Evolutionary conservation across 2,888 invertebrate species (phyloP), one percentile per base, ranked within the genome.

Genomic region (Eristalinus sepulchralis): DNA sequence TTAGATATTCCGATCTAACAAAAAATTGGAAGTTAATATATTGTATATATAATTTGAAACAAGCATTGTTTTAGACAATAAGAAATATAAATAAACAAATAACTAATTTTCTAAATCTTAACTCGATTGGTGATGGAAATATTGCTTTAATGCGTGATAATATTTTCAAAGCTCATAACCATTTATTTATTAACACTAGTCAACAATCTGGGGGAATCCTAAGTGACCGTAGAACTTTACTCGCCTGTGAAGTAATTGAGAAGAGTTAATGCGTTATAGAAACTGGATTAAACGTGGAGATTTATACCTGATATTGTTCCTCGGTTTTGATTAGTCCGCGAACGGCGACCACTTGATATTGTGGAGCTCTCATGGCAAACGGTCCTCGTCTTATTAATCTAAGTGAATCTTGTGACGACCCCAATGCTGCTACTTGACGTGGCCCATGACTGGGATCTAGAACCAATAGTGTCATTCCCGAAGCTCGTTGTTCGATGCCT

Each of bases 281-380:
- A n/a, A 34, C 2, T 11, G 3, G 13, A 13, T 8, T 22, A 27
- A 10, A 33, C 17, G 4, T 20, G 13, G 13, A 22, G n/a, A 27
- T 3, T 22, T 10, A 0, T 91, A 96, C 96, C 94, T 96, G 95
- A 91, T 96, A 96, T 91, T 97, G 96, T 53, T 94, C 93, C 88
- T 97, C 96, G 9, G 94, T 94, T 88, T 95, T 94, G 91, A 97
- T 94, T 77, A 95, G 94, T 1, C 97, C 97, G 85, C 94, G 94
- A 85, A 97, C 95, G 59, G 96, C 96, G 24, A 97, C 96, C 89
- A 97, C 95, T 93, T 98, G 97, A 93, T 97, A 98, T 93, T 97
- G 97, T 53, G 95, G 94, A 66, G 97, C 97, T 88, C 96, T 95
- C 94, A 97, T 95, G 0, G 96, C 96, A 8, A 95, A 93, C 24